phyloP scores from a whole-genome alignment of 2,113 vertebrate genomes.

The Baryphthengus martii region DNA sequence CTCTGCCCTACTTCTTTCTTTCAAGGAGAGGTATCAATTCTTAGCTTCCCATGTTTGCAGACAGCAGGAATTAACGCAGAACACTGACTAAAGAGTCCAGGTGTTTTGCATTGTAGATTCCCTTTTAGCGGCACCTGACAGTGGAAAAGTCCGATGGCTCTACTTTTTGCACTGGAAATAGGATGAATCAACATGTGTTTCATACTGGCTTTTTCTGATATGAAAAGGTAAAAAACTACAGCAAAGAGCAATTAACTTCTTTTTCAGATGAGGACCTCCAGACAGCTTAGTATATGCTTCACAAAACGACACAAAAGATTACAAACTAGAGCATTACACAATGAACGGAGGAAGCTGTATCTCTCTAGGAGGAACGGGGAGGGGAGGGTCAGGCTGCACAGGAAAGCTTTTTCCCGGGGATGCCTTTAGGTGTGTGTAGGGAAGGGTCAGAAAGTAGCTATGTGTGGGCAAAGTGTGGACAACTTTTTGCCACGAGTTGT shows the following conservation, averaged over 20 bases:
- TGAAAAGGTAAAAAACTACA: not conserved
- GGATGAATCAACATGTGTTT: not conserved
- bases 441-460: not conserved
- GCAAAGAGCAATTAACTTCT: not conserved
- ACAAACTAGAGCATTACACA: not conserved
- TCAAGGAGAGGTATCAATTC: not conserved
- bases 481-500: not conserved
- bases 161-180: not conserved
- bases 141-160: not conserved
- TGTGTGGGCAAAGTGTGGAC: not conserved
- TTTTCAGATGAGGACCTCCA: not conserved
- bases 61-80: not conserved
- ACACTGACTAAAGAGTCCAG: not conserved
- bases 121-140: not conserved
- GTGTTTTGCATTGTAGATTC: not conserved
- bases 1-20: not conserved
- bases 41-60: not conserved
- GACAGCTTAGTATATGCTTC: not conserved
- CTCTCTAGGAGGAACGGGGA: not conserved
- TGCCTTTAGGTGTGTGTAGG: not conserved
- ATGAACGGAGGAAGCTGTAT: not conserved
- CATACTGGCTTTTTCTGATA: not conserved
- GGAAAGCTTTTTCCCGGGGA: not conserved
- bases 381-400: not conserved
- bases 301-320: not conserved